A percentile compares a stretch with the other conserved stretches of the same genome.
Evolutionary conservation across 2,113 vertebrate species (phyloP).

Genomic region (Dromas ardeola): DNA sequence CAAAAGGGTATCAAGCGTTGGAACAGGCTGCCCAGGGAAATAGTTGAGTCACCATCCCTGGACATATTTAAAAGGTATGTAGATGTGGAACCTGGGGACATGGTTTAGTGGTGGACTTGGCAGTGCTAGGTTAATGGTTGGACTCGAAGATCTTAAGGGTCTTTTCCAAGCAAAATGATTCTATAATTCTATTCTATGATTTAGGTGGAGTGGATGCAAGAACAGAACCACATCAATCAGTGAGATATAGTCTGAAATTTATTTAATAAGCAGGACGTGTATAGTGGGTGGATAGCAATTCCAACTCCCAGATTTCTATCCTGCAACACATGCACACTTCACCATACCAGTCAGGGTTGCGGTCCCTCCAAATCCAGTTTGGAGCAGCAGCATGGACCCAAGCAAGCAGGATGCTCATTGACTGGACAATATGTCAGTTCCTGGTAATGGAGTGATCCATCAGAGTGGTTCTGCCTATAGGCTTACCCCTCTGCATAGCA

Average conservation of each 20-base stretch:
- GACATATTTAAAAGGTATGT: neutral
- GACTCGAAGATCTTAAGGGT: neutral
- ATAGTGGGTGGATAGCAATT: neutral
- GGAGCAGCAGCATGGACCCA: neutral
- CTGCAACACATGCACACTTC: neutral
- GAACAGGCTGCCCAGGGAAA: neutral
- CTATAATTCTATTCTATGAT: neutral
- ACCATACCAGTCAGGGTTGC: neutral
- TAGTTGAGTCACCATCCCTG: neutral
- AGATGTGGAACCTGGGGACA: neutral
- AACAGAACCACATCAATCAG: neutral
- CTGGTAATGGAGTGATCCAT: neutral
- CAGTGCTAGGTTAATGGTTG: neutral
- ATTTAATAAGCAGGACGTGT: neutral
- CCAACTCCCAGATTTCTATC: neutral
- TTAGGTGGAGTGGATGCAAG: neutral
- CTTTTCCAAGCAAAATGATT: neutral
- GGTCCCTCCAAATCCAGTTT: neutral
- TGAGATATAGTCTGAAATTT: neutral
- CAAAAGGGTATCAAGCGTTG: neutral
- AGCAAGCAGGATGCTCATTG: neutral
- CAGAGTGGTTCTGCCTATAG: neutral
- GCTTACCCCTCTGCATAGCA: neutral
- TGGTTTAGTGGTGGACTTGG: neutral
- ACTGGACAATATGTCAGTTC: rapidly evolving